Conservation (phyloP, 2,888 invertebrate genomes). For the Blomia tropicalis region DNA sequence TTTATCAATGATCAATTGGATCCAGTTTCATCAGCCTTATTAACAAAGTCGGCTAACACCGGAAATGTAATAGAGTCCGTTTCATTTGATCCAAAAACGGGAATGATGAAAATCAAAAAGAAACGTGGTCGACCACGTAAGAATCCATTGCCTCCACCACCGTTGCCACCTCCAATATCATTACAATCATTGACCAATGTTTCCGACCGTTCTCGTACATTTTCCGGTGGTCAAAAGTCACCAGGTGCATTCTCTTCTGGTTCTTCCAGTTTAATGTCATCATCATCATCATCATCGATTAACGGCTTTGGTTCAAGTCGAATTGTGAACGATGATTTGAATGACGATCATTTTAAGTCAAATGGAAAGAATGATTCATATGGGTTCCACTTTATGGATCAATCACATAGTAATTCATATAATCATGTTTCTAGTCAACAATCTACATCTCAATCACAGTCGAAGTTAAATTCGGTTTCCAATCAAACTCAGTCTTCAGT, state of each 20-base stretch:
- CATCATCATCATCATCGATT: neutral
- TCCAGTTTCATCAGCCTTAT: neutral
- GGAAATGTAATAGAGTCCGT: neutral
- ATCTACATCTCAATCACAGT: no score
- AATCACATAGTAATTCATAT: no score
- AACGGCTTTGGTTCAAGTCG: no score
- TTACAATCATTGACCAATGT: neutral
- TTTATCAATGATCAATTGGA: neutral
- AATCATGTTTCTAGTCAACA: no score
- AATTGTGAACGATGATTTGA: no score
- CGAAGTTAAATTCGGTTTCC: no score
- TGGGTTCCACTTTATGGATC: no score
- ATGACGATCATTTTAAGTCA: no score
- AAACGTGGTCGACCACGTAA: constrained; percentile 10
- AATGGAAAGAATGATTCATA: no score
- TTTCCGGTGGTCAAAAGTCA: neutral
- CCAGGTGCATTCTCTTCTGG: neutral
- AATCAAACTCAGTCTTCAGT: no score
- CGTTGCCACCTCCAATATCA: neutral
- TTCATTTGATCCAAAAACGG: constrained; percentile 7
- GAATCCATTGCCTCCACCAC: neutral
- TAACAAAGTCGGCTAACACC: neutral
- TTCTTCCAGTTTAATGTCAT: neutral
- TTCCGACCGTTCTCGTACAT: neutral
- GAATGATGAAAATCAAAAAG: neutral